Evolutionary conservation across 2,888 invertebrate genomes (phyloP), one percentile per base, ranked within the genome.

Genomic region (Philhelius pedissequus): DNA sequence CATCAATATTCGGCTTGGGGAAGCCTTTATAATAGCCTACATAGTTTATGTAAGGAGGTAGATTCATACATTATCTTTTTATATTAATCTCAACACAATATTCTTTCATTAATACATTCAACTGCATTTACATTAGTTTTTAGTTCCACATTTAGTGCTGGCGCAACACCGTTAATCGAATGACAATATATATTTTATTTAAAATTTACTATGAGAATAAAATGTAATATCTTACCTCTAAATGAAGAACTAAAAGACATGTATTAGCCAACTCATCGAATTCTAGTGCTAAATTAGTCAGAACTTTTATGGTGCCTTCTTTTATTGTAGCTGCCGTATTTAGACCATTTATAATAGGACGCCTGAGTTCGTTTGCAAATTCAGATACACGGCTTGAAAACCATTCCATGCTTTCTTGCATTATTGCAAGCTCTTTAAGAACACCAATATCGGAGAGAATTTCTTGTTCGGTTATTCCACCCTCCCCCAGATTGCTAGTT

Each of bases 331-430:
- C 81, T 3, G 88, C 80, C 3, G 86, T 48, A 64, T 88, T 90
- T 18, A 91, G 77, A 5, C 90, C 91, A 80, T 91, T 92, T 1
- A 90, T 88, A 81, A 93, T 91, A n/a, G 93, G 93, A 9, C 92
- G 92, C n/a, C 93, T 90, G 69, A 94, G 90, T 84, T 93, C 93
- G 86, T 92, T 93, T 25, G 93, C 93, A 88, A 94, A 94, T 87
- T 93, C 93, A 8, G 93, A 92, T 88, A 96, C 94, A 87, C 94
- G 93, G 8, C 94, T 93, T 0, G 95, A 93, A 89, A 97, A 94
- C 97, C 97, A 97, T 91, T 96, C 96, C 95, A 98, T 95, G 89
- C 97, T 97, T 90, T 99, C 98, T 90, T 98, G 97, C 43, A 99
- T 93, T 86, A 97, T 95, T 1, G 97, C 98, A 15, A 99, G 92